phyloP scores from a whole-genome alignment of 2,797 vertebrate genomes.

The Centropyge bicolor region DNA sequence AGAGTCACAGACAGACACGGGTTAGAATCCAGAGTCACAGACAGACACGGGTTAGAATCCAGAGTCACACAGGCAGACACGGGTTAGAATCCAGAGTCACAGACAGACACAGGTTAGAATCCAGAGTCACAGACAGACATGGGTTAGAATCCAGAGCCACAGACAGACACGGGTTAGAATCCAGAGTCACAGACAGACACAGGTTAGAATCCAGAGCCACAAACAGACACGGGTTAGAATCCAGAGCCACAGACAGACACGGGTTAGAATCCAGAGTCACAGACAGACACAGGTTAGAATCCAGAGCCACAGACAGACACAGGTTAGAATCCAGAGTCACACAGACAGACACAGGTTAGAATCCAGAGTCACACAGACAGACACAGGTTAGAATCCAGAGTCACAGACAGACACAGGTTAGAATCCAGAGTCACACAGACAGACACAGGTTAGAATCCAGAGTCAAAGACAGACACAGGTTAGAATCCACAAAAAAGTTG shows the following conservation, averaged over 20 bases:
- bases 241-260: constrained; percentile 22
- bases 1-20: background rate
- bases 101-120: background rate
- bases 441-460: background rate
- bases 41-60: background rate
- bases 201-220: background rate
- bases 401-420: background rate
- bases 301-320: background rate
- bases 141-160: background rate
- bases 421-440: background rate
- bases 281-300: background rate
- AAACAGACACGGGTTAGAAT: too few species aligned
- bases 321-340: background rate
- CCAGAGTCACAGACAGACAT: constrained; percentile 23
- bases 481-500: too few species aligned
- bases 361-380: too few species aligned
- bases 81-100: background rate
- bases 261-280: background rate
- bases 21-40: background rate
- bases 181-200: background rate
- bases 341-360: background rate
- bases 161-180: background rate
- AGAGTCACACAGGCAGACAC: background rate
- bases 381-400: background rate
- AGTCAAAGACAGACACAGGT: background rate